Evolutionary conservation across 2,888 invertebrate species (phyloP).

Genomic region (Ophraella communa): DNA sequence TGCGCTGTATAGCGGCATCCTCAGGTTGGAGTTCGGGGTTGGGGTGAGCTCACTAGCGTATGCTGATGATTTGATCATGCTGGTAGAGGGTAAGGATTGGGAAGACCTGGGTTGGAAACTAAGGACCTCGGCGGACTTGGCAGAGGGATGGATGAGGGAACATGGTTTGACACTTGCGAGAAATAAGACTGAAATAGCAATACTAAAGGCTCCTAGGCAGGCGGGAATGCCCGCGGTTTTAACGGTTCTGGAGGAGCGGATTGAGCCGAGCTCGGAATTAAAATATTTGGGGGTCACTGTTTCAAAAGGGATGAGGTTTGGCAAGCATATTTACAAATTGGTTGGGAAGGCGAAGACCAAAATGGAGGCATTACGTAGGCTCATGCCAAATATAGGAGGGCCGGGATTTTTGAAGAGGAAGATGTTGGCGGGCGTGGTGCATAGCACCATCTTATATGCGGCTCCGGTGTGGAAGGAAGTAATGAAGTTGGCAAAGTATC

Average conservation of each 20-base stretch:
- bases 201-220: background rate
- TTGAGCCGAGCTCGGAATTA: background rate
- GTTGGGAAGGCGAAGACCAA: background rate
- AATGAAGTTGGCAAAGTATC: background rate
- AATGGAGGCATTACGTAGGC: background rate
- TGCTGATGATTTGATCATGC: background rate
- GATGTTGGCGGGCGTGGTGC: background rate
- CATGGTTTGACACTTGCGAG: background rate
- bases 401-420: background rate
- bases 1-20: background rate
- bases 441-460: background rate
- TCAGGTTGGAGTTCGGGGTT: background rate
- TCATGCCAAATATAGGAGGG: constrained; percentile 15
- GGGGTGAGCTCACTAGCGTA: background rate
- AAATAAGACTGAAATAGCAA: background rate
- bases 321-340: background rate
- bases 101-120: background rate
- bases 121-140: background rate
- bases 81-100: too few relatives aligned
- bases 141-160: background rate
- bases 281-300: background rate
- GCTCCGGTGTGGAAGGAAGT: background rate
- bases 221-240: background rate
- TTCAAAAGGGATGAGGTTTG: background rate
- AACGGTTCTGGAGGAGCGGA: background rate